Percentiles rank a stretch among this genome's conserved stretches.
These are phyloP conservation scores for Rhombomys opimus DNA, from an alignment of 2,113 vertebrate genomes.

Conservation along the genomic window DNA sequence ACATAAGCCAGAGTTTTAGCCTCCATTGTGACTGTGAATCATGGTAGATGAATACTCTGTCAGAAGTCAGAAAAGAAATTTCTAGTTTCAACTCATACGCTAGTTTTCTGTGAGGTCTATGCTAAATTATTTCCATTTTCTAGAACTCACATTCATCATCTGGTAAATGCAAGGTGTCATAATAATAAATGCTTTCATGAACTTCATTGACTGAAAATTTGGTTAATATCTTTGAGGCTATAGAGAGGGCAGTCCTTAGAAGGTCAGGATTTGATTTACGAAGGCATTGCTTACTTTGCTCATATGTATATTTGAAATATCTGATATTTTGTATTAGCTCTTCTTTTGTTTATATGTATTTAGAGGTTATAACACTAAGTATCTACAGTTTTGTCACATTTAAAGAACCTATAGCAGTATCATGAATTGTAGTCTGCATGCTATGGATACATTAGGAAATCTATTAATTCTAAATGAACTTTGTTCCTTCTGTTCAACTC, in stretches of 20 bases:
- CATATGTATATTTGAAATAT: background rate
- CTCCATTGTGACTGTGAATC: background rate
- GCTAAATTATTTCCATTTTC: conserved; percentile 24
- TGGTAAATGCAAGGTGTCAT: background rate
- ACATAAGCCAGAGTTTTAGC: background rate
- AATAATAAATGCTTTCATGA: background rate
- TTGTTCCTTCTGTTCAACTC: background rate
- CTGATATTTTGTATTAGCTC: background rate
- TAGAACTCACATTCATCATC: conserved; percentile 1
- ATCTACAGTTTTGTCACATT: background rate
- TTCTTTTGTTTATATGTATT: background rate
- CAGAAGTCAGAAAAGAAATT: background rate
- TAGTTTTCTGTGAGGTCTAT: background rate
- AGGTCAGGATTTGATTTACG: background rate
- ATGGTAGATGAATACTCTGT: background rate
- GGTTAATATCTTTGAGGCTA: background rate
- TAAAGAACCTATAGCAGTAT: background rate
- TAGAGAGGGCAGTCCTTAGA: background rate
- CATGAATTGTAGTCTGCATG: background rate
- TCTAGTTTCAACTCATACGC: conserved; percentile 11
- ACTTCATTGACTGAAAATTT: background rate
- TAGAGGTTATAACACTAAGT: background rate
- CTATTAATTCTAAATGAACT: background rate
- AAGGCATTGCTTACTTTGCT: background rate
- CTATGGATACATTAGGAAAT: background rate